Percentiles rank a stretch among this genome's conserved stretches.
phyloP scores from a whole-genome alignment of 2,797 vertebrate genomes.

The Ceyx erithaca region DNA sequence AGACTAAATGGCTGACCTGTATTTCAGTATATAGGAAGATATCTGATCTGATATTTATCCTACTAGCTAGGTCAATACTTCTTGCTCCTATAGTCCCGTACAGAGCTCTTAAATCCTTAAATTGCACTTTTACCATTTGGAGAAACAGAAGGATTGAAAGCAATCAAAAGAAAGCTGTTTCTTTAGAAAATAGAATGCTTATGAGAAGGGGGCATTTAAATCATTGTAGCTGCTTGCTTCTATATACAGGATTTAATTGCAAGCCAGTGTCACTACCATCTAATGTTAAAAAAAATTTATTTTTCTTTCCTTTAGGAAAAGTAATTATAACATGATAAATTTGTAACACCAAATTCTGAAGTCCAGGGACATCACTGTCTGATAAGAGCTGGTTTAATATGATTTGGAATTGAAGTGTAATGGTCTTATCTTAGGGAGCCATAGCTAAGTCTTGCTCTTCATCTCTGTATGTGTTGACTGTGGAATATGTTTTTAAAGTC shows the following conservation, averaged over 20 bases:
- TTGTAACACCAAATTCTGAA: neutral
- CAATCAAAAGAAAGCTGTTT: neutral
- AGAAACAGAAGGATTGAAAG: neutral
- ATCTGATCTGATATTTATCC: neutral
- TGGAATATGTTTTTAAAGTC: neutral
- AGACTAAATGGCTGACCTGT: neutral
- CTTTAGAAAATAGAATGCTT: neutral
- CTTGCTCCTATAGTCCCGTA: neutral
- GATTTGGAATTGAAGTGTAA: neutral
- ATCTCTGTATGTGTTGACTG: neutral
- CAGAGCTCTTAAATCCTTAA: neutral
- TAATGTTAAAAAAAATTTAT: neutral
- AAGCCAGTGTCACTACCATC: neutral
- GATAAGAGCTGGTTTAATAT: neutral
- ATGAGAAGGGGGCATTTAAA: neutral
- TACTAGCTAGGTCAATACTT: neutral
- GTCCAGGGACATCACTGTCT: neutral
- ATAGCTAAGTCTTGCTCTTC: neutral
- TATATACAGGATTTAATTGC: neutral
- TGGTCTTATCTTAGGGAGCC: neutral
- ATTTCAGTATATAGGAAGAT: neutral
- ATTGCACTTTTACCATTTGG: neutral
- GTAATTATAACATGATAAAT: neutral
- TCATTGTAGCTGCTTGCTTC: neutral
- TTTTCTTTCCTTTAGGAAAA: neutral